Evolutionary conservation across 2,888 invertebrate genomes (phyloP), one percentile per base, ranked within the genome.

Genomic region (Hyppa rectilinea): DNA sequence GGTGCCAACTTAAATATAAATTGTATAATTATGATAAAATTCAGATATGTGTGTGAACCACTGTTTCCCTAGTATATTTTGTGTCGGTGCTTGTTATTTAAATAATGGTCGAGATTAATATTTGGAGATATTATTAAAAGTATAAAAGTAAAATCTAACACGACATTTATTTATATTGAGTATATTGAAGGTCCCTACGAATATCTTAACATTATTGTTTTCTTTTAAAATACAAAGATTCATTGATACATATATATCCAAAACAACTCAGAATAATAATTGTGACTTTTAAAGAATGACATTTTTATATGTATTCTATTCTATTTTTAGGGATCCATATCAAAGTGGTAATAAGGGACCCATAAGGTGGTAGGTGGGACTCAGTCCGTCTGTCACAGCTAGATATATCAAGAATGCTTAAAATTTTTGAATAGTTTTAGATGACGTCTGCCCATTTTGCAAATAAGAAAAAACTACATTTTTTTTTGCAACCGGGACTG

Each of bases 1-100:
- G 92, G 92, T 93, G 92, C 93, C 92, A 92, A 92, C 85, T 85
- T 89, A 87, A 85, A 78, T 85, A 72, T 84, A 85, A 77, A 82
- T 81, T 81, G 74, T 89, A 83, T 85, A 80, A 80, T 83, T 83
- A 79, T 87, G 82, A 75, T 84, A 87, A 87, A 86, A 84, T 87
- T 85, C 84, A 70, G 75, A 86, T 73, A 78, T 83, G 78, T 86
- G 81, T 85, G 86, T 85, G 83, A 85, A 85, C 83, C 88, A 85
- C 85, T 84, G 79, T 86, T 83, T 77, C 71, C 81, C 80, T 85
- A 80, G 83, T 81, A 81, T 83, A 81, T 81, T 86, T 85, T 85
- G 82, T 86, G 83, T 83, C 84, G 88, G 88, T 87, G 88, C 88
- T 88, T 86, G 82, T 84, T 83, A 85, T 79, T 84, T 82, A 84